Conservation (phyloP, 2,113 vertebrate species). For the Pelvicachromis taeniatus region DNA sequence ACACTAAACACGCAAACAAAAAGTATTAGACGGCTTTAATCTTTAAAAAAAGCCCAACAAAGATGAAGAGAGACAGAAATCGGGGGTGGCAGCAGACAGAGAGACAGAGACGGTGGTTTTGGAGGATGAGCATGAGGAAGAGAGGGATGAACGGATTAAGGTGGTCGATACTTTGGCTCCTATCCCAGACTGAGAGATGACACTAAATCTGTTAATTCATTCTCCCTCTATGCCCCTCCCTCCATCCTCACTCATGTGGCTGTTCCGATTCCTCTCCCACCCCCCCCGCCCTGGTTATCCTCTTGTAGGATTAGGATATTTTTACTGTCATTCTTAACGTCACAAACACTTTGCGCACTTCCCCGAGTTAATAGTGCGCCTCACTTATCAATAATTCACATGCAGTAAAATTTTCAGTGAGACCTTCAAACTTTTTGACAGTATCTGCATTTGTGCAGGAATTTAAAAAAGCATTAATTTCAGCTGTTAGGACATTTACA, state of each 20-base stretch:
- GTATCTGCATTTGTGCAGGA: not conserved
- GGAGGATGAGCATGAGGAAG: conserved; percentile 50
- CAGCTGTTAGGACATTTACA: not conserved
- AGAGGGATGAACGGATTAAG: conserved; percentile 71
- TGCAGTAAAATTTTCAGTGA: not conserved
- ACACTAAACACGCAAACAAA: conserved; percentile 17
- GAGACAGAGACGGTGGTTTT: conserved; percentile 12
- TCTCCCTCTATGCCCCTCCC: conserved; percentile 14
- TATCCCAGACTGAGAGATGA: conserved; percentile 74
- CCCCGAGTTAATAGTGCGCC: not conserved
- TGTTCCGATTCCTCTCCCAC: not conserved
- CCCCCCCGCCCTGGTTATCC: not conserved
- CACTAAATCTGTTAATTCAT: conserved; percentile 76
- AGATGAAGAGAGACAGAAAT: conserved; percentile 19
- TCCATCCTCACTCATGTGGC: not conserved
- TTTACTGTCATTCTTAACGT: not conserved
- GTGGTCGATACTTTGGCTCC: conserved; percentile 71
- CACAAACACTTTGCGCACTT: not conserved
- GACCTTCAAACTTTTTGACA: not conserved
- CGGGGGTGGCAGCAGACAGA: conserved; percentile 33
- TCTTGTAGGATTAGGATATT: conserved; percentile 8
- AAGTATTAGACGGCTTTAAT: conserved; percentile 41
- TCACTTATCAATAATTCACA: not conserved
- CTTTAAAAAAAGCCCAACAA: conserved; percentile 17
- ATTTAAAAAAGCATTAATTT: not conserved